These are phyloP conservation scores for Drosophila ohnishii DNA, from an alignment of 1,140 invertebrate species.

Conservation along the genomic window DNA sequence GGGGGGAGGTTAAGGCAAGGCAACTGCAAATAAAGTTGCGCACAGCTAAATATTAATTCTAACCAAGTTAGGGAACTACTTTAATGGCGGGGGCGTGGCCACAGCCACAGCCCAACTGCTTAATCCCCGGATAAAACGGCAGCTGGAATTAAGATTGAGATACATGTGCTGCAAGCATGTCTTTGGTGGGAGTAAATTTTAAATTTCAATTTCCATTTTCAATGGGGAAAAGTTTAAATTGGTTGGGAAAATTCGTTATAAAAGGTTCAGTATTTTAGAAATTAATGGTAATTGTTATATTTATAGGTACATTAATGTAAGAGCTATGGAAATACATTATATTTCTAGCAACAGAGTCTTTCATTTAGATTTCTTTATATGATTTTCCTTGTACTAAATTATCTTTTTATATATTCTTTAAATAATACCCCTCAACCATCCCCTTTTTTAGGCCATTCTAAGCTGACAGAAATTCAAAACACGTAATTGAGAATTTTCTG, in stretches of 20 bases:
- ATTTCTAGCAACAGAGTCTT: too few relatives aligned
- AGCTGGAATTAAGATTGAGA: conserved; percentile 43
- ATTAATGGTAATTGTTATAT: neutral
- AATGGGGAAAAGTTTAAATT: neutral
- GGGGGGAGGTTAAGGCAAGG: conserved; percentile 39
- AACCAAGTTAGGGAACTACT: conserved; percentile 47
- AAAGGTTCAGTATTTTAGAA: neutral
- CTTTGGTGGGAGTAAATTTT: conserved; percentile 9
- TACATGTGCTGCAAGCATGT: conserved; percentile 17
- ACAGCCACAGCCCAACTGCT: conserved; percentile 11
- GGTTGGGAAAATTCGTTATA: neutral
- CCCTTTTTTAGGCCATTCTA: too few relatives aligned
- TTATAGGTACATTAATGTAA: too few relatives aligned
- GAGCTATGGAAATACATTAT: neutral
- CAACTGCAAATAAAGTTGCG: conserved; percentile 72
- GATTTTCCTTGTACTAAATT: neutral
- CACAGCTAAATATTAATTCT: conserved; percentile 76
- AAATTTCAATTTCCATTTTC: conserved; percentile 21
- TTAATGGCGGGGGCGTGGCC: conserved; percentile 58
- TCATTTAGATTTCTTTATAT: neutral
- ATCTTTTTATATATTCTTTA: neutral
- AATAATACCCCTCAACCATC: neutral
- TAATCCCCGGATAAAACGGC: conserved; percentile 25
- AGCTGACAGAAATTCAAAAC: conserved; percentile 10
- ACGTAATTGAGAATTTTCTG: conserved; percentile 42